A percentile compares a stretch with the other conserved stretches of the same genome.
Conservation (phyloP, 2,797 vertebrate genomes). For the Gila robusta region DNA sequence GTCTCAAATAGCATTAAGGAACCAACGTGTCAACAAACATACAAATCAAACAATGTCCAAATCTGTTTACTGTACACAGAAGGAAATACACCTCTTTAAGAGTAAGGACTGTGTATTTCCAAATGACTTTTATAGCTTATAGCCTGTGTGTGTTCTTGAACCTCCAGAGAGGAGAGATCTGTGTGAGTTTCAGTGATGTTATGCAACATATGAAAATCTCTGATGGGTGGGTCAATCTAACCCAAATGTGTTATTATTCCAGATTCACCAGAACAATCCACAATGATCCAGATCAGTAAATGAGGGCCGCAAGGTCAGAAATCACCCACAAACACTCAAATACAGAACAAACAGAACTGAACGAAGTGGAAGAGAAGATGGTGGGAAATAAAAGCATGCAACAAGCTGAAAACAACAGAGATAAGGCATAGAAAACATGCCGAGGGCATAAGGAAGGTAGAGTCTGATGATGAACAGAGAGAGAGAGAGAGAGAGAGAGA, state of each 20-base stretch:
- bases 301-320: not conserved
- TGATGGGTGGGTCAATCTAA: slow-evolving; percentile 2
- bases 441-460: not conserved
- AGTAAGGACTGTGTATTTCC: not conserved
- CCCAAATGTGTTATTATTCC: not conserved
- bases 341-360: not conserved
- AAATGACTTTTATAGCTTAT: not conserved
- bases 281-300: not conserved
- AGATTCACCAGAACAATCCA: slow-evolving; percentile 1
- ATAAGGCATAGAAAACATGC: slow-evolving; percentile 17
- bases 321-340: not conserved
- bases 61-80: not conserved
- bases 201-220: not conserved
- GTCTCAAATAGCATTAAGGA: not conserved
- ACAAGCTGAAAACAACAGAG: slow-evolving; percentile 28
- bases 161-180: not conserved
- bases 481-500: not conserved
- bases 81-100: not conserved
- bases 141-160: not conserved
- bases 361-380: not conserved
- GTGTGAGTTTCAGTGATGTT: slow-evolving; percentile 7
- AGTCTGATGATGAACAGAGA: not conserved
- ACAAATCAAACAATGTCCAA: not conserved
- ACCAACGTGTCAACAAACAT: slow-evolving; percentile 9
- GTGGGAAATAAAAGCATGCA: not conserved